Evolutionary conservation across 2,888 invertebrate genomes (phyloP), one percentile per base, ranked within the genome.

Genomic region (Ethmia dodecea): DNA sequence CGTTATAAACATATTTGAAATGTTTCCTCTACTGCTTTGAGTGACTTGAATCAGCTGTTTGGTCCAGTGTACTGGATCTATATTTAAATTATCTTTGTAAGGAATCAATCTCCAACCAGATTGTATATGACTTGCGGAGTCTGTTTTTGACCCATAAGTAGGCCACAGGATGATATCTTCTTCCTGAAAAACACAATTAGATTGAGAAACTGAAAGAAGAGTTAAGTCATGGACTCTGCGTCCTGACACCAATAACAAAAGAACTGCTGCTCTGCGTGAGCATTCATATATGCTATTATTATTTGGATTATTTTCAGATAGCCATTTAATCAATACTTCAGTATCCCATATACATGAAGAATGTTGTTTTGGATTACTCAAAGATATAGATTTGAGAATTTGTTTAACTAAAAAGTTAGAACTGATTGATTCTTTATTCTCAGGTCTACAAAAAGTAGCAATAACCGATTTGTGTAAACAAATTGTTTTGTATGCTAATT

Each of bases 401-500:
- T n/a, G n/a, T n/a, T n/a, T n/a, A n/a, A n/a, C n/a, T n/a, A n/a
- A n/a, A n/a, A n/a, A n/a, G 13, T 30, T n/a, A 16, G 28, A 16
- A n/a, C 18, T 25, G 3, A 30, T 10, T 24, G 3, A 31, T 16
- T 20, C 26, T 14, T n/a, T 11, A 5, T 3, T 2, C 8, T 20
- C 26, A 11, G 8, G 31, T 11, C 10, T 26, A 31, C 31, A 31
- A 18, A 10, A 26, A 5, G 31, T 35, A n/a, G 31, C 13, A 10
- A 35, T 18, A n/a, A 15, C 31, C 16, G 30, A 35, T 31, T 35
- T 30, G 27, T 42, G 38, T 0, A 46, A 26, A 5, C 33, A 3
- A 14, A 45, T 43, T 0, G 41, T 45, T 13, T 14, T 35, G 13
- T 33, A 37, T 2, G 42, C 40, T 6, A 42, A 24, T 3, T 33